These are phyloP conservation scores for Arrhamphus sclerolepis DNA, from an alignment of 2,797 vertebrate species.

Conservation along the genomic window DNA sequence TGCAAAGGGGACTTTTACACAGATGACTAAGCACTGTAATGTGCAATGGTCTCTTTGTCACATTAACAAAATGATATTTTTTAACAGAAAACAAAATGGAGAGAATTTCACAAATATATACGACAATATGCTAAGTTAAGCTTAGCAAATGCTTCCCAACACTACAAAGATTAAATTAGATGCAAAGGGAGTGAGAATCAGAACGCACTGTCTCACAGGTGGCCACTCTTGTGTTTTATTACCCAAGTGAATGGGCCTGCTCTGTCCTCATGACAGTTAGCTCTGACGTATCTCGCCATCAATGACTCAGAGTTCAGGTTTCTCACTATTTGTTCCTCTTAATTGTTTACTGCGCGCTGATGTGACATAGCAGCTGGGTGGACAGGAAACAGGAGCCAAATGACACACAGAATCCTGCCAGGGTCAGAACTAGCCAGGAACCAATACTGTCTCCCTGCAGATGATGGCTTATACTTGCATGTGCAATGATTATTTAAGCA, in stretches of 20 bases:
- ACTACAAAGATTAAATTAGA: constrained; percentile 26
- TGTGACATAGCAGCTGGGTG: constrained; percentile 71
- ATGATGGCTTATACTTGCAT: constrained; percentile 51
- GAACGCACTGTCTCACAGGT: constrained; percentile 55
- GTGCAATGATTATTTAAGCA: constrained; percentile 57
- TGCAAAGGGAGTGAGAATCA: constrained; percentile 43
- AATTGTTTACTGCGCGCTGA: constrained; percentile 78
- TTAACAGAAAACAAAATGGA: background rate
- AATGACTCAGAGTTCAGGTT: constrained; percentile 82
- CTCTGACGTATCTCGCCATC: constrained; percentile 71
- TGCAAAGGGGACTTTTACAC: constrained; percentile 56
- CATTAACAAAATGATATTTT: constrained; percentile 21
- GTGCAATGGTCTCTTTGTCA: constrained; percentile 34
- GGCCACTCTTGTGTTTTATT: constrained; percentile 74
- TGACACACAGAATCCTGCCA: constrained; percentile 64
- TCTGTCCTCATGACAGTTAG: constrained; percentile 63
- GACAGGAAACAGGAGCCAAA: constrained; percentile 69
- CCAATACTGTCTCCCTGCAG: constrained; percentile 52
- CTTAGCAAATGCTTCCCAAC: constrained; percentile 11
- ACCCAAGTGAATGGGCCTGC: constrained; percentile 64
- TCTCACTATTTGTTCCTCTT: constrained; percentile 83
- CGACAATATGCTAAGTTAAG: constrained; percentile 11
- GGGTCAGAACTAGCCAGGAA: constrained; percentile 52
- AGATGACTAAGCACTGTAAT: constrained; percentile 44
- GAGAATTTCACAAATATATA: constrained; percentile 5